Evolutionary conservation across 1,140 invertebrate species (phyloP), one percentile per base, ranked within the genome.

Genomic region (Temnothorax longispinosus): DNA sequence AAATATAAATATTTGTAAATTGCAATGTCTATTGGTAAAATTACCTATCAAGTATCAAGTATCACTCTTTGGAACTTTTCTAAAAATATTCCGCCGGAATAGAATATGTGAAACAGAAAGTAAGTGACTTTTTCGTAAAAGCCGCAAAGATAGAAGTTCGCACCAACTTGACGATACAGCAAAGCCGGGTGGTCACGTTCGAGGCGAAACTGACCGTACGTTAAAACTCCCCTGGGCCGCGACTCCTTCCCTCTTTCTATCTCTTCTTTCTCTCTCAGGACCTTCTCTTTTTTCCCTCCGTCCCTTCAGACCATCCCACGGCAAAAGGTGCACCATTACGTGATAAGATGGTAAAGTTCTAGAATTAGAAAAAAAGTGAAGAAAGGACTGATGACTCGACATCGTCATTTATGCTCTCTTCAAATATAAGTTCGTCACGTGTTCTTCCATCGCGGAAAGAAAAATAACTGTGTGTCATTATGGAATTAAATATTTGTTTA

Each of bases 301-400:
- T 18, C 58, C 52, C 41, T 44, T 85, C 52, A 32, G 52, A 82
- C 62, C 65, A 60, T 80, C 21, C 62, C 69, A 72, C 77, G 89
- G 90, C 89, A 93, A 94, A 94, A 94, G 90, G 93, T 94, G 90
- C 92, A 91, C 91, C 92, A 93, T 94, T 94, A 94, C 91, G 94
- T 89, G 93, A 94, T 93, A 91, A 88, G 88, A 84, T 80, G 80
- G 89, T 91, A 90, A 91, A 92, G 91, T 92, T 89, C 80, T 67
- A 86, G 65, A 84, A 84, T 58, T 84, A 38, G 67, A 60, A 62
- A 89, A 18, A 44, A 41, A 18, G 32, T 71, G 4, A 35, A 84
- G 50, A 84, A n/a, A 44, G 54, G 69, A 58, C 18, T 74, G 67
- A 84, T 74, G 67, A 84, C 38, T 47, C 44, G 21, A 50, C 27